These are phyloP conservation scores for Platalea minor DNA, from an alignment of 2,797 vertebrate species.

Conservation along the genomic window DNA sequence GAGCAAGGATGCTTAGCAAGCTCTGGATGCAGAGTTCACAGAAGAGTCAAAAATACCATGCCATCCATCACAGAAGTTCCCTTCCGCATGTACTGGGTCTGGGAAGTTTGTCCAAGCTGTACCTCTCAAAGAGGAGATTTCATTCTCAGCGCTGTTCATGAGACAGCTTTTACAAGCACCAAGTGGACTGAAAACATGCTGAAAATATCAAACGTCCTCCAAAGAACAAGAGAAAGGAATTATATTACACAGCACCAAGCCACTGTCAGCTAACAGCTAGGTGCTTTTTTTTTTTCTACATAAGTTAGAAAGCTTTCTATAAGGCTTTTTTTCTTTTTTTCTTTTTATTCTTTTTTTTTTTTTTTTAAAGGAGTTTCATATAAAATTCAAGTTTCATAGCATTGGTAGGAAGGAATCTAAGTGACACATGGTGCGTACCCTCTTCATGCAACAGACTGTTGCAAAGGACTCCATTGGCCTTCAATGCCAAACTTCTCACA, in stretches of 20 bases:
- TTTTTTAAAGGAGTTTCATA: neutral
- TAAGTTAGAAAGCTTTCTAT: neutral
- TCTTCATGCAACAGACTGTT: neutral
- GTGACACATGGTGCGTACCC: neutral
- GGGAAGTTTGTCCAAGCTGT: neutral
- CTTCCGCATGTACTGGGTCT: neutral
- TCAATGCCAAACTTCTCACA: neutral
- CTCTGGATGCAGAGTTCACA: neutral
- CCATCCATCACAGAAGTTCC: neutral
- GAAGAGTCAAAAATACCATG: neutral
- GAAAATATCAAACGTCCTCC: neutral
- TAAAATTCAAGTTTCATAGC: neutral
- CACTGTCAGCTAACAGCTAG: neutral
- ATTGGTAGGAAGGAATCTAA: neutral
- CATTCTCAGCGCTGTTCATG: neutral
- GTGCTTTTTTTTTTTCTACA: neutral
- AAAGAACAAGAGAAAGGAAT: neutral
- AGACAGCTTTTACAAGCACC: neutral
- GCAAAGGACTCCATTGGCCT: neutral
- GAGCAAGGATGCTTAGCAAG: neutral
- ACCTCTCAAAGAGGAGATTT: neutral
- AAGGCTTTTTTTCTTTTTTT: too few species aligned
- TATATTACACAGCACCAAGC: neutral
- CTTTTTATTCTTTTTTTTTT: neutral
- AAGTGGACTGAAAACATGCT: neutral